These are phyloP conservation scores for Anguilla anguilla DNA, from an alignment of 2,797 vertebrate genomes.

Conservation along the genomic window DNA sequence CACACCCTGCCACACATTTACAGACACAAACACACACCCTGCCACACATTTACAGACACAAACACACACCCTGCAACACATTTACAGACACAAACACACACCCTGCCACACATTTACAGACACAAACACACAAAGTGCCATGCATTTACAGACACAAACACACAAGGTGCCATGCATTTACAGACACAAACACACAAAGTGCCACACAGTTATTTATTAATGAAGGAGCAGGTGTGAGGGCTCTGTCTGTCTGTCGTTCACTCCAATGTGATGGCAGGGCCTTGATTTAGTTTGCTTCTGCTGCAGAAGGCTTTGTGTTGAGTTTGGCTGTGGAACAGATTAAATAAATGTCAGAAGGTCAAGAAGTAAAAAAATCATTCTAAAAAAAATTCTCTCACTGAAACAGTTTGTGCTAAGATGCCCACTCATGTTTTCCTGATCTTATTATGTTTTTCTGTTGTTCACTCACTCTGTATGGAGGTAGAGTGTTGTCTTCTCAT, in stretches of 20 bases:
- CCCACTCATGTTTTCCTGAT: neutral
- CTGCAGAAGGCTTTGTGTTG: conserved; percentile 60
- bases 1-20: neutral
- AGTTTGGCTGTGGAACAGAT: conserved; percentile 62
- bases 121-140: neutral
- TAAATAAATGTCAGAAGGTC: conserved; percentile 67
- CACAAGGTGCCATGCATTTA: neutral
- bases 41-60: no score
- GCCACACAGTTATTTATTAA: no score
- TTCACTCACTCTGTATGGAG: neutral
- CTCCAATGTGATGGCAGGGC: conserved; percentile 55
- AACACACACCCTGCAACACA: no score
- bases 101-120: neutral
- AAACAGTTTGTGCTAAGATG: neutral
- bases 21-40: neutral
- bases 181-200: neutral
- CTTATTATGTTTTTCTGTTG: neutral
- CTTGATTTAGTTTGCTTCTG: conserved; percentile 58
- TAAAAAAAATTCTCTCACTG: conserved; percentile 12
- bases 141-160: no score
- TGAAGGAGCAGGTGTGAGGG: no score
- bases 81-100: neutral
- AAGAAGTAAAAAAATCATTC: conserved; percentile 64
- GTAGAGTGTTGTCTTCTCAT: neutral
- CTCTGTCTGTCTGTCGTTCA: conserved; percentile 38